Base-by-base conservation (phyloP, 2,888 invertebrate species). In the Stenolophus ochropezus region DNA sequence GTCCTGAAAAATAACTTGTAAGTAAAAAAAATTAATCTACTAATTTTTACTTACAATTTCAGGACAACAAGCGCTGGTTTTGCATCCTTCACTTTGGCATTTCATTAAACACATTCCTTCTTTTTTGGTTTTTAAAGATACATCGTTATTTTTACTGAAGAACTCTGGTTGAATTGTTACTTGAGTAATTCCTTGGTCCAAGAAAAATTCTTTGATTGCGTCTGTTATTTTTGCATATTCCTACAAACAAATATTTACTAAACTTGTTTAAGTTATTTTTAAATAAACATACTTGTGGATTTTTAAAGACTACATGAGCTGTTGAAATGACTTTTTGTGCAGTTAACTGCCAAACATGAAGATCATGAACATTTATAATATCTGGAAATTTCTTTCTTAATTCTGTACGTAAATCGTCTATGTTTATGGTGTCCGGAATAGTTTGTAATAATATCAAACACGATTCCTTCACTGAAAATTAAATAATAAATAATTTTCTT, bases 91-190 rank as follows among this genome's bases (percentile, higher is more conserved):
- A 53, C 87, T 88, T 49, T 87, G 87, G 84, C 91, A 91, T 74
- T 88, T 87, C 83, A 91, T 88, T 73, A 90, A 85, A 85, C 91
- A 91, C 25, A 87, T 83, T 21, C 87, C 85, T 58, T 86, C 83
- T 56, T 74, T 73, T 80, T 87, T 86, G 65, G 84, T 82, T 23
- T 86, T 85, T 27, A 61, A 33, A 23, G 51, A 53, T 42, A 61
- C 23, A 49, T 20, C 83, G 1, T 82, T 71, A 78, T 86, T 87
- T 47, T 83, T 83, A 4, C 84, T 85, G 84, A 86, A 89, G 87
- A 97, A 97, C 88, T 97, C 97, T 0, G 97, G 97, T 87, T 97
- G 97, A 84, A 97, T 93, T 0, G 97, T 96, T 6, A 96, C 95
- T 83, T 95, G 93, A 1, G 94, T 93, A 76, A 97, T 96, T 2